Evolutionary conservation across 2,888 invertebrate species (phyloP).

Genomic region (Yponomeuta evonymella): DNA sequence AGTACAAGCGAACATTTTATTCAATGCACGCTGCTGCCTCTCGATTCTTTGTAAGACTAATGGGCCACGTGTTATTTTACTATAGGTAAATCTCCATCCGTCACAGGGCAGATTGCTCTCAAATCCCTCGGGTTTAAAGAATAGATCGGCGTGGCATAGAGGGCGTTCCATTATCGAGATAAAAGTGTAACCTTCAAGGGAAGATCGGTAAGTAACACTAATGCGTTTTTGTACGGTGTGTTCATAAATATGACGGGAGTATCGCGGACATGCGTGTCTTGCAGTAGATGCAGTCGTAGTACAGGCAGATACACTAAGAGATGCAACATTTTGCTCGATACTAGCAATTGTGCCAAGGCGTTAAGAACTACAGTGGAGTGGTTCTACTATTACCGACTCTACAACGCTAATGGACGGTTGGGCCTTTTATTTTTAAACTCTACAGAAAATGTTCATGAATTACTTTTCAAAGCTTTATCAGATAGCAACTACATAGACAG

Average conservation of each 20-base stretch:
- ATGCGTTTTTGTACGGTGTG: slow-evolving; percentile 57
- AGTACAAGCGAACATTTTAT: not conserved
- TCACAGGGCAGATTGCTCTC: not conserved
- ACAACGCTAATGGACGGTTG: slow-evolving; percentile 20
- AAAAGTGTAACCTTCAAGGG: slow-evolving; percentile 46
- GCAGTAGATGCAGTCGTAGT: slow-evolving; percentile 20
- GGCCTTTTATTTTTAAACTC: slow-evolving; percentile 20
- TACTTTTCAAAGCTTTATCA: slow-evolving; percentile 6
- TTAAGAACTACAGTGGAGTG: no score
- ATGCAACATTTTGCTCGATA: no score
- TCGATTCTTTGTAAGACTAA: slow-evolving; percentile 16
- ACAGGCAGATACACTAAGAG: not conserved
- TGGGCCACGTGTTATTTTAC: slow-evolving; percentile 27
- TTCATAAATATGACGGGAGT: slow-evolving; percentile 52
- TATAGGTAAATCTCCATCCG: not conserved
- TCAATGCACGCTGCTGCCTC: slow-evolving; percentile 10
- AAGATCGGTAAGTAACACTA: slow-evolving; percentile 46
- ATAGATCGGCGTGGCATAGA: not conserved
- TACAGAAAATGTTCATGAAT: slow-evolving; percentile 4
- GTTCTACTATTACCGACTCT: no score
- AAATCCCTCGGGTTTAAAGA: not conserved
- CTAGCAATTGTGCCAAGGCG: no score
- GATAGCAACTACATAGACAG: not conserved
- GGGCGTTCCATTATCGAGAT: slow-evolving; percentile 41
- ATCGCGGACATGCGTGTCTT: slow-evolving; percentile 34